phyloP scores from a whole-genome alignment of 2,797 vertebrate species.

The Gobio occitaniae region DNA sequence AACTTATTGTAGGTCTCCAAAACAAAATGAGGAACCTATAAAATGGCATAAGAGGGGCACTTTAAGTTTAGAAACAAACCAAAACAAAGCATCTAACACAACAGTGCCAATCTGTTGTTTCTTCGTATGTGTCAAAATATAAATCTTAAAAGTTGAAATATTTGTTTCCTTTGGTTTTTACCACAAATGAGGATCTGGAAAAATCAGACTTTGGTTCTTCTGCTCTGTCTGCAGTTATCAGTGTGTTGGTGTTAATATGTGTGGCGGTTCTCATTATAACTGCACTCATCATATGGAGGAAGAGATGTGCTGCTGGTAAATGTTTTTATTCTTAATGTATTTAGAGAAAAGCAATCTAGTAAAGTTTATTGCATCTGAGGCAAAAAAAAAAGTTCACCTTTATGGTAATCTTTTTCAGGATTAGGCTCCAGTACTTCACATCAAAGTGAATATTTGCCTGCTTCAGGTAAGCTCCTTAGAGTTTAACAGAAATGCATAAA shows the following conservation, averaged over 20 bases:
- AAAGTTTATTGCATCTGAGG: neutral
- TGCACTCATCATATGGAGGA: slow-evolving; percentile 22
- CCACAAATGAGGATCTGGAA: neutral
- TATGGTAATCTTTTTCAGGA: neutral
- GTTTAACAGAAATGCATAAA: neutral
- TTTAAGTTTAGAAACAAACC: neutral
- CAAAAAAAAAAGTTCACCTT: neutral
- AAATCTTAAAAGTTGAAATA: neutral
- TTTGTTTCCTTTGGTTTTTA: neutral
- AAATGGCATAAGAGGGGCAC: too few species aligned
- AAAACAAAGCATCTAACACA: neutral
- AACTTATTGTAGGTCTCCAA: too few species aligned
- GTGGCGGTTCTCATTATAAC: neutral
- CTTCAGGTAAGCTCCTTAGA: neutral
- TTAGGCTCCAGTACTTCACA: neutral
- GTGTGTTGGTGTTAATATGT: slow-evolving; percentile 1
- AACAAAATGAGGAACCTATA: too few species aligned
- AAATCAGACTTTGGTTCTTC: neutral
- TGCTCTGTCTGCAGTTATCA: neutral
- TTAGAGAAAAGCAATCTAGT: neutral
- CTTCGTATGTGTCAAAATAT: neutral
- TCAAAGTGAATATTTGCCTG: neutral
- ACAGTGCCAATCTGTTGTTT: neutral
- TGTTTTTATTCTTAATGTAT: neutral
- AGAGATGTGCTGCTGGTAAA: neutral